Percentiles rank a stretch among this genome's conserved stretches.
These are phyloP conservation scores for Macquaria ambigua DNA, from an alignment of 2,113 vertebrate species.

Conservation along the genomic window DNA sequence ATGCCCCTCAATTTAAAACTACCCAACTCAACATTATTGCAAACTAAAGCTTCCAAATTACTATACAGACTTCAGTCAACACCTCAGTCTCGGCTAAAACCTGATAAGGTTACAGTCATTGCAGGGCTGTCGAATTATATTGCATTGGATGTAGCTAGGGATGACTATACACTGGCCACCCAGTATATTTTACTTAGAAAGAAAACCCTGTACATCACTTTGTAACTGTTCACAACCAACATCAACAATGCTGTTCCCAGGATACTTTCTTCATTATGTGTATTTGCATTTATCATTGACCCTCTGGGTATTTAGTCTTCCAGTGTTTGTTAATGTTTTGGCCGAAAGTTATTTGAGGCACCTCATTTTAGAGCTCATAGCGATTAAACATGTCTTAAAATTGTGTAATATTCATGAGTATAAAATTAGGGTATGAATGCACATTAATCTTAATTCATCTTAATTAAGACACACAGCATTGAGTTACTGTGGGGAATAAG, in stretches of 20 bases:
- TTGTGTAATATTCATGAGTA: background rate
- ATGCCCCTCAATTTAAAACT: background rate
- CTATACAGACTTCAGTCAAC: background rate
- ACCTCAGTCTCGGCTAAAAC: background rate
- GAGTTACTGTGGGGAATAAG: background rate
- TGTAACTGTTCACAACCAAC: background rate
- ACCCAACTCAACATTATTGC: background rate
- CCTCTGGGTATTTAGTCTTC: background rate
- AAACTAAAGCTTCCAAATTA: background rate
- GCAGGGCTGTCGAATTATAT: background rate
- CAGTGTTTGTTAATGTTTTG: background rate
- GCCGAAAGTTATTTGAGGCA: background rate
- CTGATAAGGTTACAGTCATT: background rate
- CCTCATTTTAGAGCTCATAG: background rate
- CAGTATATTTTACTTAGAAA: background rate
- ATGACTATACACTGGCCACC: background rate
- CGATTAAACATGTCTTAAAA: background rate
- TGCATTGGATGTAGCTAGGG: background rate
- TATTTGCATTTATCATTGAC: background rate
- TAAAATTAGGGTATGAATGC: slow-evolving; percentile 10
- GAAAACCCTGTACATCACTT: background rate
- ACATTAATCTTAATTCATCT: slow-evolving; percentile 33
- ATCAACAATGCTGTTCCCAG: background rate
- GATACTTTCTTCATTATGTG: background rate
- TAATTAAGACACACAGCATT: background rate